Conservation (phyloP, 2,113 vertebrate genomes). For the Marmota monax region DNA sequence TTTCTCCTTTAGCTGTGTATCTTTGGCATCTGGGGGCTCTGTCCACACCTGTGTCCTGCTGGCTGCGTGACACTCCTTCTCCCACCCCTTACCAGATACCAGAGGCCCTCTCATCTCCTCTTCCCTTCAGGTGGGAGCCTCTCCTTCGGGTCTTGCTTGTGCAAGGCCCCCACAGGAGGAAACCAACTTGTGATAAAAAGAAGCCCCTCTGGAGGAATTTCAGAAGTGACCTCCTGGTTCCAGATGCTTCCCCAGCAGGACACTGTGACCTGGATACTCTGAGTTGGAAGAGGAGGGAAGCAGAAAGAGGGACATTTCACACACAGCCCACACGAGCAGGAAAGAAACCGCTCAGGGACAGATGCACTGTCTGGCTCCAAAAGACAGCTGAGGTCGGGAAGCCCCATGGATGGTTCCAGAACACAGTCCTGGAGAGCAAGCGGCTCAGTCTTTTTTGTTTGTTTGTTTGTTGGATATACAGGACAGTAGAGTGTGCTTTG, state of each 20-base stretch:
- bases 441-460: too few species aligned
- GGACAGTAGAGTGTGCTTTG: too few species aligned
- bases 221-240: not conserved
- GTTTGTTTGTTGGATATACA: too few species aligned
- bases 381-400: not conserved
- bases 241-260: accelerated
- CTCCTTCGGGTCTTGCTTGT: not conserved
- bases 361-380: not conserved
- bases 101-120: too few species aligned
- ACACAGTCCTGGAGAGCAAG: not conserved
- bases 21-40: not conserved
- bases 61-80: not conserved
- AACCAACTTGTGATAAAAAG: too few species aligned
- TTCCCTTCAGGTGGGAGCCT: not conserved
- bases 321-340: too few species aligned
- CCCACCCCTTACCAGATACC: not conserved
- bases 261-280: not conserved
- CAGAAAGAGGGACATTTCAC: not conserved
- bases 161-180: not conserved
- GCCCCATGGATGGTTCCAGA: not conserved
- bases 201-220: too few species aligned
- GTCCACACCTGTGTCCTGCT: too few species aligned
- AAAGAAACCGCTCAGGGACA: not conserved
- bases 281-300: too few species aligned
- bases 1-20: not conserved